phyloP scores from a whole-genome alignment of 2,113 vertebrate species.

The Eulemur macaco region DNA sequence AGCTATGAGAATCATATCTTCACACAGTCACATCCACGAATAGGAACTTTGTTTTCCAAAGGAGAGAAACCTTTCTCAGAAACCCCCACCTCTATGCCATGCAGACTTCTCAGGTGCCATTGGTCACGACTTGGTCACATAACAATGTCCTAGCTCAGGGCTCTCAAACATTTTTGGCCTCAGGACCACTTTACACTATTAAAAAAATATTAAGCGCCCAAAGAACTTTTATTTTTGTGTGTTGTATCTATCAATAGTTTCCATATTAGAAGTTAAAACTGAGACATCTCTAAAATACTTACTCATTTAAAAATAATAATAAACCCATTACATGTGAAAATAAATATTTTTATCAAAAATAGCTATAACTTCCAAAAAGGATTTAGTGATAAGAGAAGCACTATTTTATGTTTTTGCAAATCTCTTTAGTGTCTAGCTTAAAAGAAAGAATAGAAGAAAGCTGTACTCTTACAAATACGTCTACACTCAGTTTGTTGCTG shows the following conservation, averaged over 20 bases:
- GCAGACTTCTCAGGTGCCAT: background rate
- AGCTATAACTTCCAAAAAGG: background rate
- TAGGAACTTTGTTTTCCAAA: background rate
- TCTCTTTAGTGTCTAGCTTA: background rate
- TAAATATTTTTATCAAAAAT: background rate
- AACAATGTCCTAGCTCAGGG: background rate
- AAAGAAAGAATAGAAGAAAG: background rate
- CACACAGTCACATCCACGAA: background rate
- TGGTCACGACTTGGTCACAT: background rate
- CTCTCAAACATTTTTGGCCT: background rate
- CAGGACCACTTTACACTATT: background rate
- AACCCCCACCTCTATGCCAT: background rate
- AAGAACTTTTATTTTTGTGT: background rate
- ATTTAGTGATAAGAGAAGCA: background rate
- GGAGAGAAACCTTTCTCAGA: background rate
- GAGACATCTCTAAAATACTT: background rate
- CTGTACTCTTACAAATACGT: background rate
- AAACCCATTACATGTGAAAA: background rate
- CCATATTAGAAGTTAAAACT: background rate
- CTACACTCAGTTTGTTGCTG: background rate
- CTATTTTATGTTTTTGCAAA: background rate
- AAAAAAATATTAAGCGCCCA: background rate
- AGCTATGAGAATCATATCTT: background rate
- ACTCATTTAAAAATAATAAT: background rate
- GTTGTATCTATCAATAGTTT: background rate